These are phyloP conservation scores for Xylota segnis DNA, from an alignment of 2,888 invertebrate genomes.

Conservation along the genomic window DNA sequence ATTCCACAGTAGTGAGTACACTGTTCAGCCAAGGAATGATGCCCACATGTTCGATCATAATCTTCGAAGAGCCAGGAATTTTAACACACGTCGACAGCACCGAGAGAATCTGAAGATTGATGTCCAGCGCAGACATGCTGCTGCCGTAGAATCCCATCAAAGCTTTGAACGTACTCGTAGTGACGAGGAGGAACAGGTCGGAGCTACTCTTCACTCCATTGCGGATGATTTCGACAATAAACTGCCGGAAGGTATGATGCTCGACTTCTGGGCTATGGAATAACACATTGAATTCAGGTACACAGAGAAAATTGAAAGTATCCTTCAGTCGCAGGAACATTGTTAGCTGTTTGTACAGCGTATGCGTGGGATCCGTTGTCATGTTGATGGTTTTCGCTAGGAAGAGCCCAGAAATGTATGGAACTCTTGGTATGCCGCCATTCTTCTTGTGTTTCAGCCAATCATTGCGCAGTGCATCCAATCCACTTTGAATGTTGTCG, in stretches of 20 bases:
- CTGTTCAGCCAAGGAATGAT: constrained; percentile 89
- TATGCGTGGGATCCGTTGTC: constrained; percentile 90
- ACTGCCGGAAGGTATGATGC: constrained; percentile 88
- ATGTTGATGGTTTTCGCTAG: constrained; percentile 86
- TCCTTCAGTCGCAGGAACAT: constrained; percentile 92
- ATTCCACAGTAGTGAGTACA: constrained; percentile 82
- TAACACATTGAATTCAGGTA: constrained; percentile 95
- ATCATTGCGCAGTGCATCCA: constrained; percentile 79
- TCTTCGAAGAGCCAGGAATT: constrained; percentile 88
- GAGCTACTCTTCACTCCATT: constrained; percentile 91
- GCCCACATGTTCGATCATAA: constrained; percentile 89
- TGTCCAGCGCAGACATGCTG: constrained; percentile 87
- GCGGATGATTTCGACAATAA: constrained; percentile 91
- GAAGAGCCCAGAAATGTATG: constrained; percentile 82
- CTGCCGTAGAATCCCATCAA: constrained; percentile 90
- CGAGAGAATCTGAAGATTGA: constrained; percentile 88
- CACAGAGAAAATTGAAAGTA: constrained; percentile 89
- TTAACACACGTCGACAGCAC: constrained; percentile 87
- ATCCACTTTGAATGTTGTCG: constrained; percentile 83
- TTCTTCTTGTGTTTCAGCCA: constrained; percentile 83
- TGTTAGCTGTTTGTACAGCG: constrained; percentile 91
- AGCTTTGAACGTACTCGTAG: constrained; percentile 91
- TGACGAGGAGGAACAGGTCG: constrained; percentile 90
- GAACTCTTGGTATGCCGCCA: constrained; percentile 82
- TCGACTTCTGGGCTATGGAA: constrained; percentile 92